A percentile compares a stretch with the other conserved stretches of the same genome.
phyloP scores from a whole-genome alignment of 2,888 invertebrate genomes.

The Pemphredon lugubris region DNA sequence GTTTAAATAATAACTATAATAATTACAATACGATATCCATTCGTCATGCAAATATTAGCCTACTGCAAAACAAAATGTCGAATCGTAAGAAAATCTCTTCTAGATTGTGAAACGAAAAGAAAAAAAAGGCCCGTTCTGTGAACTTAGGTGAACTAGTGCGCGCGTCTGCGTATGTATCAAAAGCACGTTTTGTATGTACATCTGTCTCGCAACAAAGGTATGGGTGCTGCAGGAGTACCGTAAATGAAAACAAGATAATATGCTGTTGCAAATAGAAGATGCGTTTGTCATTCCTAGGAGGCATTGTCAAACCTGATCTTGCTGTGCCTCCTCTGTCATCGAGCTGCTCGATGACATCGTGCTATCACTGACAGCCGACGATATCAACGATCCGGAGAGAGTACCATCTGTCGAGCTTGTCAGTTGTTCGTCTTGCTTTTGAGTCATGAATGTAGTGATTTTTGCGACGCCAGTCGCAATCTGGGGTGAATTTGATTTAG shows the following conservation, averaged over 20 bases:
- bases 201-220: conserved; percentile 31
- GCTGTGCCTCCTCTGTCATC: conserved; percentile 75
- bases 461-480: conserved; percentile 69
- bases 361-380: conserved; percentile 74
- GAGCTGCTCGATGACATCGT: conserved; percentile 75
- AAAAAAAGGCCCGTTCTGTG: conserved; percentile 49
- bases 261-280: conserved; percentile 62
- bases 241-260: conserved; percentile 39
- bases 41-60: conserved; percentile 69
- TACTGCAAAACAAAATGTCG: conserved; percentile 48
- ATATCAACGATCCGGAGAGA: conserved; percentile 71
- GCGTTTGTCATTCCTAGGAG: conserved; percentile 72
- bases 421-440: conserved; percentile 68
- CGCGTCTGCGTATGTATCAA: conserved; percentile 43
- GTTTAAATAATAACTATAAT: conserved; percentile 50
- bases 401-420: conserved; percentile 73
- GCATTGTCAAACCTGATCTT: conserved; percentile 79
- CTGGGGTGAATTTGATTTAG: conserved; percentile 55
- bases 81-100: conserved; percentile 3
- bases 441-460: conserved; percentile 65
- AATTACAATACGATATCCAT: conserved; percentile 58
- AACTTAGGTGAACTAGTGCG: conserved; percentile 30
- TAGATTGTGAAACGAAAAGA: conserved; percentile 26
- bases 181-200: conserved; percentile 46
- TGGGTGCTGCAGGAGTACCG: conserved; percentile 27